Evolutionary conservation across 2,888 invertebrate species (phyloP), one percentile per base, ranked within the genome.

Genomic region (Sinotaia quadrata): DNA sequence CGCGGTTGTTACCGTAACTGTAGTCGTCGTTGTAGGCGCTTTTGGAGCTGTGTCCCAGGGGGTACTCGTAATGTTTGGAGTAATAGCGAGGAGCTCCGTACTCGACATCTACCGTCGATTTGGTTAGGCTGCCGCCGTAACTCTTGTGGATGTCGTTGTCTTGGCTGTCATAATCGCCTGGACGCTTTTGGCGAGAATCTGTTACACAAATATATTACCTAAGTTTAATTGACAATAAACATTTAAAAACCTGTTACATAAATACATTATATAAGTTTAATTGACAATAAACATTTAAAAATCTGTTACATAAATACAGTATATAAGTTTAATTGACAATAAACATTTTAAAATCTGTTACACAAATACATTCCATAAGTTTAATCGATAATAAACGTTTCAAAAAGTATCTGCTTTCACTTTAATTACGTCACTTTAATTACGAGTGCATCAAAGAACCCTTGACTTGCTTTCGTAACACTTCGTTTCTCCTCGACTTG

Each of bases 1-100:
- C 24, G 33, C 36, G 8, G 4, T 29, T 31, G 33, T 33, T 29
- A 31, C 60, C 47, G 29, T 61, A n/a, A 49, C 36, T 29, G 12
- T 33, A 33, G 47, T 61, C 31, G 49, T n/a, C 29, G 47, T 36
- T 24, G 49, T 49, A 49, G 47, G n/a, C 49, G 61, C 61, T 61
- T 47, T 27, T 18, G 61, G 33, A 49, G 61, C 61, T 61, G 61
- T 47, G 49, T 4, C 47, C 49, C 47, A 61, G 33, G 2, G 61
- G 58, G 58, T 58, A 58, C 18, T 58, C 58, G 10, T 34, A 27
- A 41, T 58, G 41, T 24, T 15, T 15, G 58, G 37, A 58, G 10
- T 5, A 8, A 29, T 58, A 58, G 24, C 29, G 58, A 15, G 58
- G 58, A 12, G 58, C 37, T 10, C 58, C 58, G 41, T 58, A 41